These are phyloP conservation scores for Chelonus insularis DNA, from an alignment of 1,140 invertebrate species.

Conservation along the genomic window DNA sequence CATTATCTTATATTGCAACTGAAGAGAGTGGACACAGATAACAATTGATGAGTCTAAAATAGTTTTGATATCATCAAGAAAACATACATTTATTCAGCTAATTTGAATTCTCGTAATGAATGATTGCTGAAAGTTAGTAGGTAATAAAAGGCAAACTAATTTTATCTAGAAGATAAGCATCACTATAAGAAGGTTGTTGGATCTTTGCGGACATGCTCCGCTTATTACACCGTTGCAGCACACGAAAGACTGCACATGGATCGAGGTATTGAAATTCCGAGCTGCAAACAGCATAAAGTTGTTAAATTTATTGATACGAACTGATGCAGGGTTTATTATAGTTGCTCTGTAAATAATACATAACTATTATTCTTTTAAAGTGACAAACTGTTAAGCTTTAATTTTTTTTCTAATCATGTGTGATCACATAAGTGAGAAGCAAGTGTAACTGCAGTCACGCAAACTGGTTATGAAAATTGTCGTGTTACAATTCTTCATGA, in stretches of 20 bases:
- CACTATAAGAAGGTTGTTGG: neutral
- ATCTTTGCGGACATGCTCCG: conserved; percentile 25
- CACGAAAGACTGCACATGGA: conserved; percentile 6
- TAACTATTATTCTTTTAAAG: too few relatives aligned
- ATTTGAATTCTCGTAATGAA: neutral
- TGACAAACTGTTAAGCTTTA: too few relatives aligned
- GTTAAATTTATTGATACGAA: too few relatives aligned
- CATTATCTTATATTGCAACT: conserved; percentile 45
- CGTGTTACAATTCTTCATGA: neutral
- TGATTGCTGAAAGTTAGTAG: too few relatives aligned
- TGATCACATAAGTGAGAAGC: neutral
- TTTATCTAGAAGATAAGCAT: neutral
- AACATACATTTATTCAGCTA: neutral
- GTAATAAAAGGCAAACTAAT: too few relatives aligned
- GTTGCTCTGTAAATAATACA: too few relatives aligned
- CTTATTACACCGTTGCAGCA: conserved; percentile 24
- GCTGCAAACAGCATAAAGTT: too few relatives aligned
- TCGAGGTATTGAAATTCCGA: neutral
- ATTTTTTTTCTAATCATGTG: too few relatives aligned
- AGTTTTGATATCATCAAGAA: neutral
- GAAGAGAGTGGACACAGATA: neutral
- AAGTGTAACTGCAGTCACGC: neutral
- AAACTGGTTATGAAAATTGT: neutral
- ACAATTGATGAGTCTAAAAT: neutral
- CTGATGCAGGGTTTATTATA: too few relatives aligned